These are phyloP conservation scores for Synergus itoensis DNA, from an alignment of 2,888 invertebrate species.

Conservation along the genomic window DNA sequence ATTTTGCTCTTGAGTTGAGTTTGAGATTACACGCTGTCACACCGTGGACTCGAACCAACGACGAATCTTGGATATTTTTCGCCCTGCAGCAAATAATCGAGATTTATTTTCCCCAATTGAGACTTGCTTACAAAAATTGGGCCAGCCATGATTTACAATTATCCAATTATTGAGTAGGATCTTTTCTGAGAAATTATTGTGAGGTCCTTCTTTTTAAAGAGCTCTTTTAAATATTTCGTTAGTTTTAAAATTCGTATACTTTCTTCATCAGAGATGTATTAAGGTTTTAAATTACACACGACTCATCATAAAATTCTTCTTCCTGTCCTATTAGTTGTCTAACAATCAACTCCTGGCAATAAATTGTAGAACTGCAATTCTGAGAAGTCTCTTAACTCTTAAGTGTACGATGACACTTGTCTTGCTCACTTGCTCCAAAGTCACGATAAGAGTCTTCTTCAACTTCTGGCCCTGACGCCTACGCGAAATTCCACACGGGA, in stretches of 20 bases:
- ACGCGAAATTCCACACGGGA: conserved; percentile 22
- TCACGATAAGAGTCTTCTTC: conserved; percentile 30
- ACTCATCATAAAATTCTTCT: too few species aligned
- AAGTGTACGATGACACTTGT: conserved; percentile 33
- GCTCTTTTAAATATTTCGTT: not conserved
- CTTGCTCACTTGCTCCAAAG: conserved; percentile 17
- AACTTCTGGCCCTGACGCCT: conserved; percentile 31
- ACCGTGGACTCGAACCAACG: conserved; percentile 53
- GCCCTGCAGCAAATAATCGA: conserved; percentile 11
- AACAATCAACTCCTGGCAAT: conserved; percentile 3
- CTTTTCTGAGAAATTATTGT: not conserved
- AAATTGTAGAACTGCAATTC: conserved; percentile 12
- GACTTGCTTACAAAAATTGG: not conserved
- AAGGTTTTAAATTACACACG: too few species aligned
- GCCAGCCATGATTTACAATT: not conserved
- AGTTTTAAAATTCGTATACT: too few species aligned
- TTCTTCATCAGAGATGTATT: too few species aligned
- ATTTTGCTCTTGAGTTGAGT: conserved; percentile 65
- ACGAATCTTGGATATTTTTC: not conserved
- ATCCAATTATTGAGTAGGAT: not conserved
- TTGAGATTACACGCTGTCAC: conserved; percentile 77
- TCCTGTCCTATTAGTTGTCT: conserved; percentile 1
- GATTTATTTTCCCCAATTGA: not conserved
- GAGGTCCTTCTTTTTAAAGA: not conserved
- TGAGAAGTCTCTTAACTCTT: conserved; percentile 19